Percentiles rank a stretch among this genome's conserved stretches.
These are phyloP conservation scores for Luperina nickerlii DNA, from an alignment of 2,888 invertebrate species.

Conservation along the genomic window DNA sequence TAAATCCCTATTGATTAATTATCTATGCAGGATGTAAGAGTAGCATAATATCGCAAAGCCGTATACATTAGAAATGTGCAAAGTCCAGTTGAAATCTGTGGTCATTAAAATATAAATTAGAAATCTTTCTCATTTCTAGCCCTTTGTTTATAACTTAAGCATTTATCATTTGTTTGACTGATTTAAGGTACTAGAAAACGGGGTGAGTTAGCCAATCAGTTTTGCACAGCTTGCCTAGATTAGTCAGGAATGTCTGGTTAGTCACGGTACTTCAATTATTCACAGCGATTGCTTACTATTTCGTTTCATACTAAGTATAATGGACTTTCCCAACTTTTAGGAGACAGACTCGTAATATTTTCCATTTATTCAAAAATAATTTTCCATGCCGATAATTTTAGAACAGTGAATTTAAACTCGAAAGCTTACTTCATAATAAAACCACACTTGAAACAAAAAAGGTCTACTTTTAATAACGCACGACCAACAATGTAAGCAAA, in stretches of 20 bases:
- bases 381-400: constrained; percentile 9
- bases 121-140: constrained; percentile 34
- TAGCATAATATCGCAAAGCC: constrained; percentile 34
- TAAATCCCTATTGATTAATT: constrained; percentile 18
- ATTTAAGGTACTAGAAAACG: background rate
- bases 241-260: background rate
- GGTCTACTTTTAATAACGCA: constrained; percentile 75
- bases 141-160: constrained; percentile 34
- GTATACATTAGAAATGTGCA: constrained; percentile 49
- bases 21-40: constrained; percentile 33
- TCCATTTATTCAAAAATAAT: constrained; percentile 6
- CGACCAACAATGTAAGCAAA: constrained; percentile 80
- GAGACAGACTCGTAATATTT: background rate
- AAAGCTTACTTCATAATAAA: constrained; percentile 63
- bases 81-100: constrained; percentile 47
- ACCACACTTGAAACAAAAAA: constrained; percentile 66
- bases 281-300: background rate
- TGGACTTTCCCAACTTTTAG: background rate
- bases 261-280: background rate
- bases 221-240: background rate
- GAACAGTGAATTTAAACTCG: constrained; percentile 56
- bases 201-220: background rate
- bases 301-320: background rate
- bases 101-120: constrained; percentile 48
- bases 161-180: background rate